Evolutionary conservation across 2,113 vertebrate genomes (phyloP).

Genomic region (Origma solitaria): DNA sequence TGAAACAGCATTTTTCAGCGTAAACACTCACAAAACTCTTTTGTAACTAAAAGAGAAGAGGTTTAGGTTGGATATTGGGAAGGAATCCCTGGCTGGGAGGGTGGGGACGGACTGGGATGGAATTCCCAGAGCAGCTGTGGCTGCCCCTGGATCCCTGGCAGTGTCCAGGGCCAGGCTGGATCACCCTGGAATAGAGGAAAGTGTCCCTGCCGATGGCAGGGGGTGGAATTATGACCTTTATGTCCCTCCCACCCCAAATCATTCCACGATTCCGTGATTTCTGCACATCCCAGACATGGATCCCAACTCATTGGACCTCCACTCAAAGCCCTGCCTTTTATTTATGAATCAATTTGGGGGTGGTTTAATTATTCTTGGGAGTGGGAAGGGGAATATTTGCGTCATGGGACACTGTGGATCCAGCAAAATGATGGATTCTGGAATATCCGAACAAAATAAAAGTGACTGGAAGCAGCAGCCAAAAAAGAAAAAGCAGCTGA

Average conservation of each 20-base stretch:
- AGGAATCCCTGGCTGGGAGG: background rate
- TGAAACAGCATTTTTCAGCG: background rate
- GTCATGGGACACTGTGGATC: rapidly evolving
- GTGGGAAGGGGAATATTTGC: background rate
- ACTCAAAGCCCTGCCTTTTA: background rate
- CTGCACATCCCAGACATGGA: rapidly evolving
- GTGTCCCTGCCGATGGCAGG: too few relatives aligned
- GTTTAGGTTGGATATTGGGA: background rate
- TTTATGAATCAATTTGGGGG: background rate
- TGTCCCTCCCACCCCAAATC: background rate
- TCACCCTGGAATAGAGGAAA: rapidly evolving
- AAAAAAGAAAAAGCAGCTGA: background rate
- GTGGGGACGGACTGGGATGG: rapidly evolving
- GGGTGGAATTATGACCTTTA: background rate
- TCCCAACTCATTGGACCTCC: background rate
- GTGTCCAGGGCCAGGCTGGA: background rate
- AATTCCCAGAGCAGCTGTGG: background rate
- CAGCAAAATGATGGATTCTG: background rate
- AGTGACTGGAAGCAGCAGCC: background rate
- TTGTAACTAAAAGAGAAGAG: background rate
- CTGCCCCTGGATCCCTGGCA: background rate
- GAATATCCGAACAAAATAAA: background rate
- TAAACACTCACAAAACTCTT: background rate
- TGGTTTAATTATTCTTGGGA: background rate
- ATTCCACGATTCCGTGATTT: background rate